A percentile compares a stretch with the other conserved stretches of the same genome.
phyloP scores from a whole-genome alignment of 2,888 invertebrate genomes.

The Pristionchus mayeri region DNA sequence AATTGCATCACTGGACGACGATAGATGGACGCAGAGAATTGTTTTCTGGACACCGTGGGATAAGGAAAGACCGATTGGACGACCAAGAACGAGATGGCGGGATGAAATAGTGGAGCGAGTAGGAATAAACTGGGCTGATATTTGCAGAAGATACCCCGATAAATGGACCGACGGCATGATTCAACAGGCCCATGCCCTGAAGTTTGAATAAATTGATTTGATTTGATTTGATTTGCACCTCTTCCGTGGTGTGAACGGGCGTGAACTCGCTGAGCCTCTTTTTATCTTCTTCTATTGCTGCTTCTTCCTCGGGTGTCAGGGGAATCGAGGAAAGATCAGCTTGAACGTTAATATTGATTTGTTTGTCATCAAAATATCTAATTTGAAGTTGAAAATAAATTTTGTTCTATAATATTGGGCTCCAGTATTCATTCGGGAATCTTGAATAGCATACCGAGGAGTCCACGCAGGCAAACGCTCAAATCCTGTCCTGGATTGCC shows the following conservation, averaged over 20 bases:
- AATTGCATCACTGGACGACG: no score
- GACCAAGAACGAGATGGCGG: no score
- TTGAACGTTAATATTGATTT: not conserved
- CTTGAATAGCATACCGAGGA: not conserved
- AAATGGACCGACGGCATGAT: no score
- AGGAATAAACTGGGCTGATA: no score
- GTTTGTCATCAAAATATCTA: not conserved
- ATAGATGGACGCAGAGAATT: no score
- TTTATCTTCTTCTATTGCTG: not conserved
- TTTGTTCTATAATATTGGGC: not conserved
- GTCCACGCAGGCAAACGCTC: not conserved
- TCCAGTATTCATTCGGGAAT: not conserved
- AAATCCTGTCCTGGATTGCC: not conserved
- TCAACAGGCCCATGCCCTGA: no score
- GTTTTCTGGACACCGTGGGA: no score
- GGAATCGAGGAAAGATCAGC: not conserved
- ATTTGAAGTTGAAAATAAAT: not conserved
- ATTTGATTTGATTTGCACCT: no score
- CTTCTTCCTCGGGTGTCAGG: not conserved
- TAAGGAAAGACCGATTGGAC: no score
- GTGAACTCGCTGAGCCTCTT: not conserved
- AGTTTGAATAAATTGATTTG: no score
- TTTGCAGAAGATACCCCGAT: no score
- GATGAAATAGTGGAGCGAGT: no score
- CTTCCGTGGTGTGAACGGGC: not conserved